phyloP scores from a whole-genome alignment of 2,888 invertebrate genomes.

The Parasteatoda lunata region DNA sequence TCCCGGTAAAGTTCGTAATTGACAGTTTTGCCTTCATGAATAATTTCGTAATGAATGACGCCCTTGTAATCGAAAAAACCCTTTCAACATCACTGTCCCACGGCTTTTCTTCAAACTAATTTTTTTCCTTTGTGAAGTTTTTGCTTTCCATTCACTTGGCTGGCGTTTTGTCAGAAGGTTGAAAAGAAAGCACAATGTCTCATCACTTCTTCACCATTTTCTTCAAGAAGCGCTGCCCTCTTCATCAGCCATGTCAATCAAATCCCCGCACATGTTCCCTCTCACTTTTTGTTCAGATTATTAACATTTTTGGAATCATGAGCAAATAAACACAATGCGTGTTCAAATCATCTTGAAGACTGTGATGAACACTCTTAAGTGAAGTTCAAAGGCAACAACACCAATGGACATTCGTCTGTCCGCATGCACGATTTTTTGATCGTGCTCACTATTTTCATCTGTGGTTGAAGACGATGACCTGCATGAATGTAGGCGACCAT shows the following conservation, averaged over 20 bases:
- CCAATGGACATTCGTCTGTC: background rate
- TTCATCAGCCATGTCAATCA: conserved; percentile 19
- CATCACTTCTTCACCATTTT: conserved; percentile 4
- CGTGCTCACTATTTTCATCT: conserved; percentile 15
- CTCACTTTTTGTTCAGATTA: conserved; percentile 16
- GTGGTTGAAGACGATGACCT: background rate
- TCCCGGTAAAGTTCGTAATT: background rate
- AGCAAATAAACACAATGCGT: background rate
- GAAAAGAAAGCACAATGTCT: conserved; percentile 26
- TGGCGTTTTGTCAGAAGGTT: conserved; percentile 5
- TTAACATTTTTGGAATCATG: conserved; percentile 6
- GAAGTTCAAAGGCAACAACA: background rate
- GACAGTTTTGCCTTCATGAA: background rate
- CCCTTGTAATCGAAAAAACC: conserved; percentile 15
- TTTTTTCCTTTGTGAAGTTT: conserved; percentile 4
- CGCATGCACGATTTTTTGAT: conserved; percentile 15
- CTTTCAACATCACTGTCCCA: conserved; percentile 16
- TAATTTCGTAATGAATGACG: conserved; percentile 2
- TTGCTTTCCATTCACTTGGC: background rate
- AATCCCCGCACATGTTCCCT: conserved; percentile 14
- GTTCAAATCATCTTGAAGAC: conserved; percentile 4
- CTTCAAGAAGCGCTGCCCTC: conserved; percentile 18
- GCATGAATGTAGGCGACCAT: background rate
- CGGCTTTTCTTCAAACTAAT: conserved; percentile 5
- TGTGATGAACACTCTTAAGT: background rate